phyloP scores from a whole-genome alignment of 2,888 invertebrate genomes.

The Drosophila mettleri region DNA sequence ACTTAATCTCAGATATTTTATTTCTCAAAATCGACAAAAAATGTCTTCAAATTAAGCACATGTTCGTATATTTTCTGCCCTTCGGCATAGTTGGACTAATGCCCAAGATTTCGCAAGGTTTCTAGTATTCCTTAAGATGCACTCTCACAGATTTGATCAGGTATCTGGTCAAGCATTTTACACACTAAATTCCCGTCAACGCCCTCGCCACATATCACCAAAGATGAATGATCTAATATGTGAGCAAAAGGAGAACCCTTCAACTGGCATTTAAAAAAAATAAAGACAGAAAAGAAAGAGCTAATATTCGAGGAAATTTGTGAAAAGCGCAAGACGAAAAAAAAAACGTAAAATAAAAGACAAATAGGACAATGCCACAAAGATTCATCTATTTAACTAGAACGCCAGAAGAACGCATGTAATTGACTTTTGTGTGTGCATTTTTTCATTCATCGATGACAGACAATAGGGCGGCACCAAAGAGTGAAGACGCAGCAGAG shows the following conservation, averaged over 20 bases:
- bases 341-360: constrained; percentile 44
- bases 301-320: constrained; percentile 58
- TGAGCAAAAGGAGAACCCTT: constrained; percentile 51
- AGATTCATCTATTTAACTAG: constrained; percentile 29
- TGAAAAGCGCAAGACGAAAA: constrained; percentile 73
- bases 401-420: constrained; percentile 69
- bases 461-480: constrained; percentile 40
- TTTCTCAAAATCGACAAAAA: not conserved
- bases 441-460: constrained; percentile 64
- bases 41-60: not conserved
- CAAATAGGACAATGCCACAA: constrained; percentile 57
- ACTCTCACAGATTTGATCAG: not conserved
- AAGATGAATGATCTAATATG: constrained; percentile 26
- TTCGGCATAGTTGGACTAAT: not conserved
- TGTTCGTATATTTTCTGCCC: not conserved
- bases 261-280: constrained; percentile 44
- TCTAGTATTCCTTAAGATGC: not conserved
- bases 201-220: constrained; percentile 39
- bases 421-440: constrained; percentile 82
- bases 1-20: not conserved
- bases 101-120: not conserved
- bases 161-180: not conserved
- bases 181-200: constrained; percentile 28
- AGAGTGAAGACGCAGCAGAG: constrained; percentile 32
- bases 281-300: constrained; percentile 19